Percentiles rank a stretch among this genome's conserved stretches.
Conservation (phyloP, 2,888 invertebrate species). For the Oligia latruncula region DNA sequence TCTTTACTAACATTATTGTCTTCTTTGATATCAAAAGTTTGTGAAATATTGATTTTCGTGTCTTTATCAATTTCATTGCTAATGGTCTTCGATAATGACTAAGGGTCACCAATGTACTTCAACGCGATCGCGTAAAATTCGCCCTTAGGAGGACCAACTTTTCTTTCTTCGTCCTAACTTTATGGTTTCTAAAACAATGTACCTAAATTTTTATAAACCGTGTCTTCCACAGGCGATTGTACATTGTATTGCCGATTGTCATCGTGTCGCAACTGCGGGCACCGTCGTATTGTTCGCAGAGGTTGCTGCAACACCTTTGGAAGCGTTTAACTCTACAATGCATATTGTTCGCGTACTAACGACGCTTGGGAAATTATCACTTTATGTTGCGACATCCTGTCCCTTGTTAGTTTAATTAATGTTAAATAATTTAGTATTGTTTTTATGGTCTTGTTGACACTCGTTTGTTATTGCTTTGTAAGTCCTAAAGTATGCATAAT, state of each 20-base stretch:
- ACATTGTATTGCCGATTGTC: slow-evolving; percentile 55
- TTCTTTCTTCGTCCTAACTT: neutral
- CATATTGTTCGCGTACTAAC: slow-evolving; percentile 66
- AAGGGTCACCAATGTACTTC: neutral
- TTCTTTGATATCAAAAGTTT: neutral
- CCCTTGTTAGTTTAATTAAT: slow-evolving; percentile 42
- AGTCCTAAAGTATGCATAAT: too few species aligned
- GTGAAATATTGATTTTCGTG: neutral
- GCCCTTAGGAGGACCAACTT: neutral
- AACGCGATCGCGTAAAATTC: too few species aligned
- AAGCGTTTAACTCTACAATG: slow-evolving; percentile 62
- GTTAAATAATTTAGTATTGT: slow-evolving; percentile 23
- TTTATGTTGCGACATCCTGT: slow-evolving; percentile 41
- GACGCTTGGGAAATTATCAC: slow-evolving; percentile 67
- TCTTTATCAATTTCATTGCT: neutral
- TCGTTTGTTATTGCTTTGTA: too few species aligned
- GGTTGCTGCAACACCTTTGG: slow-evolving; percentile 50
- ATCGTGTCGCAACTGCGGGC: slow-evolving; percentile 52
- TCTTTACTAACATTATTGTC: neutral
- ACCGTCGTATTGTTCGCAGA: slow-evolving; percentile 54
- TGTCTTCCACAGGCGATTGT: slow-evolving; percentile 35
- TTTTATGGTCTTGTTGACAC: neutral
- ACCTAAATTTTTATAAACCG: slow-evolving; percentile 31
- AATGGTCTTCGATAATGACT: neutral
- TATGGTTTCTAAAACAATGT: slow-evolving; percentile 24